Conservation (phyloP, 2,113 vertebrate genomes). For the Centropristis striata region DNA sequence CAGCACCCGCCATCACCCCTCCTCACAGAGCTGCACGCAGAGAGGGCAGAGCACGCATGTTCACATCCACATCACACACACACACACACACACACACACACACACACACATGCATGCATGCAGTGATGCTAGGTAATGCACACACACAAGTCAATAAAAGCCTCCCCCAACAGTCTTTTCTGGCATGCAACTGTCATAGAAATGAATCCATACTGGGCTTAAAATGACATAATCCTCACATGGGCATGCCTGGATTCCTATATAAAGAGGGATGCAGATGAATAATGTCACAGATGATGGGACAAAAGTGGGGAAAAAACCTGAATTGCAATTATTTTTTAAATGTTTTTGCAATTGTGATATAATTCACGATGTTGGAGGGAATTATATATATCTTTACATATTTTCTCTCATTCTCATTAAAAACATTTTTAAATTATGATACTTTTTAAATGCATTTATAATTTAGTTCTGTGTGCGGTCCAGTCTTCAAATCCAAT, state of each 20-base stretch:
- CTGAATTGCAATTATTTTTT: no score
- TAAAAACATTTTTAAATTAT: no score
- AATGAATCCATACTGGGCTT: constrained; percentile 47
- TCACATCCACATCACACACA: constrained; percentile 57
- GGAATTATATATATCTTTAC: no score
- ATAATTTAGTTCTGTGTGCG: no score
- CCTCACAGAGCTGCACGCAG: constrained; percentile 57
- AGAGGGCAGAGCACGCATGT: constrained; percentile 49
- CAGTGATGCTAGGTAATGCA: constrained; percentile 40
- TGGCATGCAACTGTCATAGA: constrained; percentile 54
- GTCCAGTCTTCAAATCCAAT: no score
- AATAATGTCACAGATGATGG: not conserved
- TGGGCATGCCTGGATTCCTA: constrained; percentile 2
- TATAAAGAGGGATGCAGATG: constrained; percentile 1
- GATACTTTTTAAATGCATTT: no score
- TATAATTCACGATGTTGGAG: no score
- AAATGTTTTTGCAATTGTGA: no score
- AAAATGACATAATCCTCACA: constrained; percentile 56
- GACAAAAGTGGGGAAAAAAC: not conserved
- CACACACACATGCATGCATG: no score
- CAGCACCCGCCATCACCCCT: constrained; percentile 90
- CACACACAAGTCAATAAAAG: constrained; percentile 32
- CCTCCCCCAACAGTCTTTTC: constrained; percentile 28
- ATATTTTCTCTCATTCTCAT: no score
- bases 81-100: constrained; percentile 55